phyloP scores from a whole-genome alignment of 2,888 invertebrate genomes.

The Malthinus seriepunctatus region DNA sequence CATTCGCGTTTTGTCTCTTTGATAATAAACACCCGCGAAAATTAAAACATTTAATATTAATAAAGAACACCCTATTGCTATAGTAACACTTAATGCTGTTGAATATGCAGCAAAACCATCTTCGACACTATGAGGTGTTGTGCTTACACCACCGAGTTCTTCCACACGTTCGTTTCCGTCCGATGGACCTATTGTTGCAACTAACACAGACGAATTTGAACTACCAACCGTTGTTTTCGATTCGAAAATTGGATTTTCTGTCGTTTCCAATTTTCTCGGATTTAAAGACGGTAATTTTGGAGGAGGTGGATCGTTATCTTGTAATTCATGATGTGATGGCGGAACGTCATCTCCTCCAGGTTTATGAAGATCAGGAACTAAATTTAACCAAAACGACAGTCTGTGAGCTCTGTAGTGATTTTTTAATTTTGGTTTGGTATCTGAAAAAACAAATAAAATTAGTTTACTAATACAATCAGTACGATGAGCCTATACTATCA shows the following conservation, averaged over 20 bases:
- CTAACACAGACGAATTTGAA: conserved; percentile 51
- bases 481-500: no score
- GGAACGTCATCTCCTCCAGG: conserved; percentile 88
- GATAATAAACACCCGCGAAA: conserved; percentile 94
- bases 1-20: conserved; percentile 82
- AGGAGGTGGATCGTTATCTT: conserved; percentile 68
- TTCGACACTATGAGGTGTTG: conserved; percentile 66
- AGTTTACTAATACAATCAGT: no score
- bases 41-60: conserved; percentile 90
- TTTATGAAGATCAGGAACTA: conserved; percentile 89
- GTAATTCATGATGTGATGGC: conserved; percentile 81
- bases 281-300: conserved; percentile 62
- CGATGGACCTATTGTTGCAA: conserved; percentile 41
- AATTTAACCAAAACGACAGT: conserved; percentile 92
- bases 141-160: conserved; percentile 54
- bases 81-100: conserved; percentile 88
- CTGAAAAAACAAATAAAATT: conserved; percentile 60
- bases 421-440: conserved; percentile 86
- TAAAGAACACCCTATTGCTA: conserved; percentile 92
- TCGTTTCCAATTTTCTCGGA: conserved; percentile 61
- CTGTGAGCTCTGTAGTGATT: conserved; percentile 93
- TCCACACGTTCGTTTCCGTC: conserved; percentile 56
- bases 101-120: conserved; percentile 90
- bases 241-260: conserved; percentile 52
- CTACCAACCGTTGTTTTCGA: conserved; percentile 46